Base-by-base conservation (phyloP, 2,113 vertebrate genomes). In the Agapornis roseicollis region DNA sequence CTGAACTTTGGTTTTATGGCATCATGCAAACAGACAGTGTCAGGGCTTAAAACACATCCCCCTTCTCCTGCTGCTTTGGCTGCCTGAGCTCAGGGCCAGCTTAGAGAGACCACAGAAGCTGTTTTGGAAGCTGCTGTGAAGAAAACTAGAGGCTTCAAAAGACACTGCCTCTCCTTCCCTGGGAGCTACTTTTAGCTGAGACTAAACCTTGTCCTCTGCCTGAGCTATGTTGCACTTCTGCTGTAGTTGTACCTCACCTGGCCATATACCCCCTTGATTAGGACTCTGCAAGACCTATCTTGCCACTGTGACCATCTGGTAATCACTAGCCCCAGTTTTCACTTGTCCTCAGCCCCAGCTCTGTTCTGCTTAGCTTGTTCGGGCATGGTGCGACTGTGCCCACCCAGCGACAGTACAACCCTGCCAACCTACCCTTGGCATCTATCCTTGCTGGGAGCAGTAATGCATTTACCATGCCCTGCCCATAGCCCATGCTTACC, bases 301-400 rank as follows among this genome's bases (percentile, higher is more conserved):
- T 39, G 9, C 46, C 31, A 71, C 47, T 0, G 0, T n/a, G 37
- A 33, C 39, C 61, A 41, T 8, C 2, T 31, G 11, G 28, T 63
- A 20, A 11, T 37, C 17, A 8, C 18, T 1, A 1, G 14, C 17
- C 28, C 4, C 11, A 66, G 19, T 6, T 70, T 19, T 37, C 60
- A 35, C 14, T 50, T 23, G 19, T 28, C 23, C 68, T 86, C 4
- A 4, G 49, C 12, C 11, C 12, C 55, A 63, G 10, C 2, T 14
- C 18, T 46, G 27, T 28, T 72, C 27, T 13, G 16, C 17, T 41
- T 10, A 6, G 7, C 12, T 77, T 29, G 6, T 28, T 56, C n/a
- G 24, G 22, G 13, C 4, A 2, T 4, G 8, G 9, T 44, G 27
- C 16, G 4, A 10, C 27, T 52, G 35, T 46, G 19, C 10, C 5